Conservation (phyloP, 2,113 vertebrate genomes). For the Euleptes europaea region DNA sequence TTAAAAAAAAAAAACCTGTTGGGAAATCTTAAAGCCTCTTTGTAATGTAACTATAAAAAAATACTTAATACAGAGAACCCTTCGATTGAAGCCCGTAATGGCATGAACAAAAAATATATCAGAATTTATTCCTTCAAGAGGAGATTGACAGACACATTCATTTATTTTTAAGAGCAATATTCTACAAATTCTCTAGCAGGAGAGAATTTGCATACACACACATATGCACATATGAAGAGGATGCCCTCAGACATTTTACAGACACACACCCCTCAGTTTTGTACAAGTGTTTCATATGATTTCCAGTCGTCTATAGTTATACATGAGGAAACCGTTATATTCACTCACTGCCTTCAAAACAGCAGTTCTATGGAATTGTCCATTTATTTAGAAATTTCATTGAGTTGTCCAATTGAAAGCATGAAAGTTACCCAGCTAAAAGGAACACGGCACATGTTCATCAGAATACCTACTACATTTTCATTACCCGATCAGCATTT, state of each 20-base stretch:
- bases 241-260: neutral
- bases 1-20: conserved; percentile 72
- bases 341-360: neutral
- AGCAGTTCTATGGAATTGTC: neutral
- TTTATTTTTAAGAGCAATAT: conserved; percentile 78
- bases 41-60: conserved; percentile 87
- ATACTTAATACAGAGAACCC: conserved; percentile 83
- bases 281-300: neutral
- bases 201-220: neutral
- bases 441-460: neutral
- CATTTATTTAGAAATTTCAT: conserved; percentile 3
- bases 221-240: conserved; percentile 35
- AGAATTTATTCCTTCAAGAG: conserved; percentile 82
- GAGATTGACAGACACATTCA: conserved; percentile 74
- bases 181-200: conserved; percentile 20
- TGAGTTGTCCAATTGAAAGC: neutral
- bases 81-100: conserved; percentile 78
- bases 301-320: neutral
- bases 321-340: neutral
- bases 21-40: conserved; percentile 87
- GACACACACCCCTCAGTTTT: neutral
- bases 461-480: neutral
- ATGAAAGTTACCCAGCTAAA: conserved; percentile 5
- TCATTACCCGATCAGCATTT: conserved; percentile 17
- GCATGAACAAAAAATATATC: conserved; percentile 82